Base-by-base conservation (phyloP, 2,113 vertebrate genomes). In the Zapus hudsonius region DNA sequence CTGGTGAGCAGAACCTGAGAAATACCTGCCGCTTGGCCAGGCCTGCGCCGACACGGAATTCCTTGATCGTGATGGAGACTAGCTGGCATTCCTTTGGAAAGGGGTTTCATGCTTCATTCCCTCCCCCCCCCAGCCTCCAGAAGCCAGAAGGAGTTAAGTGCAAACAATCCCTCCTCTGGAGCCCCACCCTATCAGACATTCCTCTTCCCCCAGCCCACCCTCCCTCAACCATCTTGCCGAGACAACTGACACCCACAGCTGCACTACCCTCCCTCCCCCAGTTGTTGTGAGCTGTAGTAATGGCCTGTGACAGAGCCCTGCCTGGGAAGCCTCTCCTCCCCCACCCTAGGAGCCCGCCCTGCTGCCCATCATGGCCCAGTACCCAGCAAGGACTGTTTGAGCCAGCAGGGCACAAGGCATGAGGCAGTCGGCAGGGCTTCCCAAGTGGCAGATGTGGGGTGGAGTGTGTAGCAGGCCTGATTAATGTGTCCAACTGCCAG, bases 191-290 rank as follows among this genome's bases (percentile, higher is more conserved):
- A 67, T 72, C 96, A 96, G 94, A 97, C 97, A 97, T 90, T 97
- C 96, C 95, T 97, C 95, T 94, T 81, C 81, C 95, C 95, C 88
- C 78, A 89, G 97, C 95, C 97, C 96, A 95, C 96, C 92, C 95
- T 59, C 84, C 96, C 95, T 19, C 25, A 72, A 91, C 87, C 87
- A 27, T 72, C 94, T 86, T 59, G 92, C 72, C 87, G 96, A 87
- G 94, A 96, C 96, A 97, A 97, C 97, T 92, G 97, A 97, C 95
- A 97, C 93, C 97, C 97, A 96, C 97, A 98, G 98, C 98, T 97
- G 97, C 97, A 97, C 84, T 98, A 96, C 97, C 97, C 98, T 97
- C 97, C 97, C 98, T 97, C 97, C 95, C 96, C 94, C 97, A 96
- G 96, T 97, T 97, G 96, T 97, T 83, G 91, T 73, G 84, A 91